Base-by-base conservation (phyloP, 2,888 invertebrate genomes). In the Brachyptera risi region DNA sequence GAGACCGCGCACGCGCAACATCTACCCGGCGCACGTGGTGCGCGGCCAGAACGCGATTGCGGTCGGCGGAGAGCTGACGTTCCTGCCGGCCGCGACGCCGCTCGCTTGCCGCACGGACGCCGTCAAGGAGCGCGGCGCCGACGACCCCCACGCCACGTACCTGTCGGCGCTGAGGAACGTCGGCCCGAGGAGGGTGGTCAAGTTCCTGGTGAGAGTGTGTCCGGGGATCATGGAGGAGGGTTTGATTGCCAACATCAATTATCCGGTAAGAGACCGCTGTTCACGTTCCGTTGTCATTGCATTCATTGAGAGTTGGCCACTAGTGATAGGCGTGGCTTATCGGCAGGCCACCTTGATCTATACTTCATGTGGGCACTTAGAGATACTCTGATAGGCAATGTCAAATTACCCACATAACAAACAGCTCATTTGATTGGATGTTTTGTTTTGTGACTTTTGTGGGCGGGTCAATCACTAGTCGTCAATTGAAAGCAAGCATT, bases 171-270 rank as follows among this genome's bases (percentile, higher is more conserved):
- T 24, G 17, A 1, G 69, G 47, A 66, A 65, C 49, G 63, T 77
- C 31, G 74, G 74, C 0, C 65, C 70, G 21, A 67, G 67, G 31
- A 70, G 67, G 60, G 68, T 77, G 15, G 19, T 74, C 3, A 59
- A 71, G 56, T 71, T 72, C 61, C 66, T 77, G n/a, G 44, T 62
- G 19, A 63, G 61, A 38, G 66, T 82, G 64, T 83, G 83, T 68
- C 82, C 83, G 5, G 71, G 73, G 62, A 71, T 83, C 27, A 72
- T 68, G 50, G 67, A 71, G 7, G 68, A 66, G 1, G 70, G 71
- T 9, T 70, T 73, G 60, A 75, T 82, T 47, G 73, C 79, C 66
- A 69, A 80, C 67, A 73, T 83, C 61, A 74, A 80, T 56, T 76
- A 82, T 66, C 72, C 78, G 67, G 70, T 49, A 17, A 7, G 31